Base-by-base conservation (phyloP, 2,888 invertebrate genomes). In the Muscina levida region DNA sequence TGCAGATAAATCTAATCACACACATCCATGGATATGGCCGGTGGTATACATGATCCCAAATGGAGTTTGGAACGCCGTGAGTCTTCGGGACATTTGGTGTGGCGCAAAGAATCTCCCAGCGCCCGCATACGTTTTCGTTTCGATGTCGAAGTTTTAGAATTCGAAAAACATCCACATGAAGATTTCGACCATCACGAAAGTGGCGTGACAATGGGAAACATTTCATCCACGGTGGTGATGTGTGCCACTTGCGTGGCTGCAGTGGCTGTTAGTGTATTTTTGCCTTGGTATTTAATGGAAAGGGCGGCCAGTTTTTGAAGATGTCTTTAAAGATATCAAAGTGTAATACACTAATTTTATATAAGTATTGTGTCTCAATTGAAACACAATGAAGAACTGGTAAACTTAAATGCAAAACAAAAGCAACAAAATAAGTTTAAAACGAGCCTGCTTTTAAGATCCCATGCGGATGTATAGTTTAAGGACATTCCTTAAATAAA, bases 91-190 rank as follows among this genome's bases (percentile, higher is more conserved):
- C 88, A 88, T 77, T 87, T 91, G 79, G 91, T 91, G 19, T 91
- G 91, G 91, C 87, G 90, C 42, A 89, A 91, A 65, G 91, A 91
- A 42, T 88, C 89, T 1, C 90, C 89, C 24, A 85, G 88, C 73
- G 89, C 90, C 1, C 90, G 89, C 82, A 91, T 91, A n/a, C 90
- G 90, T 44, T 91, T 91, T 83, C 89, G 91, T 19, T 90, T 90
- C 72, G 91, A 91, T 70, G 91, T 91, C 37, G 91, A 91, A 82
- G 91, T 91, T 13, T 76, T 91, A 51, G 91, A 91, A 85, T 91
- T 89, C 72, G 90, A 89, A 77, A 90, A 90, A 72, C 88, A 89
- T 84, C 90, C 90, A 1, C 88, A 90, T 13, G 91, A 91, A 83
- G 89, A 90, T 72, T 74, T 86, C 31, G 85, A 88, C 46, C 85